phyloP scores from a whole-genome alignment of 2,888 invertebrate genomes.

The Dolomedes plantarius region DNA sequence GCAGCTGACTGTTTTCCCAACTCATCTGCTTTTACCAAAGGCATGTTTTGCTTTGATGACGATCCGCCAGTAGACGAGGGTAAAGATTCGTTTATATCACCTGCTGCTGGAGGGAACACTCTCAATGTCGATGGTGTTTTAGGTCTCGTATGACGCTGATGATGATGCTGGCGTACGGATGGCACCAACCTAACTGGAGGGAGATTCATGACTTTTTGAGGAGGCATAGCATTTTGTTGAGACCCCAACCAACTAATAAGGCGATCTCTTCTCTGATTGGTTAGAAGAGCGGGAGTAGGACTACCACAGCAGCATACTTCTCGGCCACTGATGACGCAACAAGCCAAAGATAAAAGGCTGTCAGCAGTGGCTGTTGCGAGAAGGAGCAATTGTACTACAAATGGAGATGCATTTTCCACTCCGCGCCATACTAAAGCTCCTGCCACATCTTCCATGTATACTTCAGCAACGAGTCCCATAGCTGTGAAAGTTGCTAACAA shows the following conservation, averaged over 20 bases:
- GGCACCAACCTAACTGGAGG: slow-evolving; percentile 58
- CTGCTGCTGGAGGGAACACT: slow-evolving; percentile 15
- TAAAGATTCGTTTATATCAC: slow-evolving; percentile 37
- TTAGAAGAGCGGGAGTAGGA: slow-evolving; percentile 53
- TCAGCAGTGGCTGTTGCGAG: slow-evolving; percentile 65
- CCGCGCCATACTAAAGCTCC: slow-evolving; percentile 63
- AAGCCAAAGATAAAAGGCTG: slow-evolving; percentile 59
- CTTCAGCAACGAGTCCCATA: slow-evolving; percentile 67
- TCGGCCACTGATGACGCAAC: slow-evolving; percentile 66
- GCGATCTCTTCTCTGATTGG: slow-evolving; percentile 43
- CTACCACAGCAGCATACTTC: slow-evolving; percentile 67
- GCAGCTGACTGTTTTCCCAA: slow-evolving; percentile 23
- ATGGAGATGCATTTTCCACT: slow-evolving; percentile 63
- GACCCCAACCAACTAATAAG: slow-evolving; percentile 65
- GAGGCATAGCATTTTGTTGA: slow-evolving; percentile 44
- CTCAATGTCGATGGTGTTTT: slow-evolving; percentile 49
- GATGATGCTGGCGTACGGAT: slow-evolving; percentile 30
- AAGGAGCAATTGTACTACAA: slow-evolving; percentile 52
- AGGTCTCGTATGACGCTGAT: not conserved
- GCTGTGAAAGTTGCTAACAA: slow-evolving; percentile 65
- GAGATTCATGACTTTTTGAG: slow-evolving; percentile 44
- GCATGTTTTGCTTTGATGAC: slow-evolving; percentile 44
- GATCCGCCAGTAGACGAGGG: slow-evolving; percentile 52
- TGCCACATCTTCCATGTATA: slow-evolving; percentile 68
- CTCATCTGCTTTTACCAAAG: slow-evolving; percentile 63